A percentile compares a stretch with the other conserved stretches of the same genome.
These are phyloP conservation scores for Rhopalosiphum maidis DNA, from an alignment of 1,140 invertebrate species.

Conservation along the genomic window DNA sequence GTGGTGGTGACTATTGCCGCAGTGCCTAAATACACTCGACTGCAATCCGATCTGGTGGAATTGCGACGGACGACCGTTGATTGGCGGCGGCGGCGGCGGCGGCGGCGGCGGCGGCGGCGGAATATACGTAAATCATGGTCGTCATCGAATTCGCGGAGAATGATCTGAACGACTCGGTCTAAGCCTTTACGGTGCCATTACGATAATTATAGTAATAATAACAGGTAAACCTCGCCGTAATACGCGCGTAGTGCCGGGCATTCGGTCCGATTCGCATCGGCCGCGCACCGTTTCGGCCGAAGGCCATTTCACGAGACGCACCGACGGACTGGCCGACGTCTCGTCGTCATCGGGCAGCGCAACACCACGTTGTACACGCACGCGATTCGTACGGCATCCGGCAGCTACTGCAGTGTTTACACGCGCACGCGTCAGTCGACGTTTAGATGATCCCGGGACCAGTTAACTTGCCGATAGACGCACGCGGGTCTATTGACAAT, in stretches of 20 bases:
- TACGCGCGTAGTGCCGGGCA: no score
- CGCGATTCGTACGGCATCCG: neutral
- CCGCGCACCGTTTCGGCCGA: neutral
- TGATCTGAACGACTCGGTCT: no score
- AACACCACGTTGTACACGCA: neutral
- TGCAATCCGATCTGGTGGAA: neutral
- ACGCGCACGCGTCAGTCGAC: slow-evolving; percentile 11
- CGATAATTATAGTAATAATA: no score
- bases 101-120: no score
- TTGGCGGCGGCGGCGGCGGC: neutral
- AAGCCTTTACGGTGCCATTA: no score
- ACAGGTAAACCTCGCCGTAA: no score
- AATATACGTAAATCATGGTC: neutral
- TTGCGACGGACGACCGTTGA: neutral
- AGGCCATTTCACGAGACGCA: no score
- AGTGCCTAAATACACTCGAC: neutral
- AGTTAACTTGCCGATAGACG: slow-evolving; percentile 4
- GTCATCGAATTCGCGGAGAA: neutral
- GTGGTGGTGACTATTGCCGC: neutral
- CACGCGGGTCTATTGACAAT: neutral
- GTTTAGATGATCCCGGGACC: slow-evolving; percentile 34
- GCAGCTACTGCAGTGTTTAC: neutral
- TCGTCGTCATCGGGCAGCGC: neutral
- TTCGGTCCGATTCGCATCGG: neutral
- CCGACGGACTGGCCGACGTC: neutral